Percentiles rank a stretch among this genome's conserved stretches.
Conservation (phyloP, 2,113 vertebrate species). For the Chionis minor region DNA sequence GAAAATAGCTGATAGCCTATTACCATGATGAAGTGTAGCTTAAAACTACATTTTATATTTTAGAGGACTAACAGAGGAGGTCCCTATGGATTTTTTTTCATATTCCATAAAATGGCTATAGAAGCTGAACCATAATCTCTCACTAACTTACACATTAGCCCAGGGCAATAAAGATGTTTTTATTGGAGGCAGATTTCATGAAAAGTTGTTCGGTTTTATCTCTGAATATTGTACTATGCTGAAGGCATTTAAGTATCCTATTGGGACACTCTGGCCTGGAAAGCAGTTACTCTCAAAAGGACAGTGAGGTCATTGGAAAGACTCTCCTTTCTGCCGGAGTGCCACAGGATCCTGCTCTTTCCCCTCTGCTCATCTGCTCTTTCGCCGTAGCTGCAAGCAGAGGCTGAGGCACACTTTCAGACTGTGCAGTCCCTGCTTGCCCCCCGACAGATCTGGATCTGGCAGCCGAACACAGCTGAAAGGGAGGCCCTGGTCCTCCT, state of each 20-base stretch:
- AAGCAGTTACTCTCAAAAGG: slow-evolving; percentile 9
- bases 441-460: rapidly evolving
- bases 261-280: slow-evolving; percentile 30
- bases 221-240: not conserved
- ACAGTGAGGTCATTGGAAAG: not conserved
- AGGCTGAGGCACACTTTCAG: not conserved
- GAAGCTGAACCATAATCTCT: slow-evolving; percentile 64
- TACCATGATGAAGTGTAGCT: slow-evolving; percentile 65
- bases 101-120: slow-evolving; percentile 56
- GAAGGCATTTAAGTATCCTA: slow-evolving; percentile 25
- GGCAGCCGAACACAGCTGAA: rapidly evolving
- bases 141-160: slow-evolving; percentile 67
- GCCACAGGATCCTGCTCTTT: not conserved
- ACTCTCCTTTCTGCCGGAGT: not conserved
- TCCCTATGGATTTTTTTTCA: slow-evolving; percentile 54
- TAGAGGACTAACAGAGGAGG: slow-evolving; percentile 53
- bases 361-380: not conserved
- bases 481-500: not conserved
- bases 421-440: not conserved
- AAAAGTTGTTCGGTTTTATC: slow-evolving; percentile 54
- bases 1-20: slow-evolving; percentile 51
- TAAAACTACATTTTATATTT: slow-evolving; percentile 66
- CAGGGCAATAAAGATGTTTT: slow-evolving; percentile 71
- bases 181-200: slow-evolving; percentile 69
- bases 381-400: not conserved